Base-by-base conservation (phyloP, 2,113 vertebrate genomes). In the Forbesichthys papilliferus region DNA sequence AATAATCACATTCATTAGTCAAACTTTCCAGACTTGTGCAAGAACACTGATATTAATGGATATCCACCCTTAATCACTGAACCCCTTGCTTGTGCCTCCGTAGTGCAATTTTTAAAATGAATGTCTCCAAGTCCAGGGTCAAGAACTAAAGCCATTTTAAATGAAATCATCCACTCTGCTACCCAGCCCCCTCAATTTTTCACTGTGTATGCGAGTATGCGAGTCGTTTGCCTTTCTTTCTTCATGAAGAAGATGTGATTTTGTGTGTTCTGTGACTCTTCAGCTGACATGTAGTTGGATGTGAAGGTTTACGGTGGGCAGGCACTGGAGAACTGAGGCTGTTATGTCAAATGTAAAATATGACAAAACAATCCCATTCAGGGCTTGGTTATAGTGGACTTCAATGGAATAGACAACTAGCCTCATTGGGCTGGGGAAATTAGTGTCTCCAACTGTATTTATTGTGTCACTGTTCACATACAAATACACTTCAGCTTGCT, bases 361-460 rank as follows among this genome's bases (percentile, higher is more conserved):
- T 82, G 75, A 76, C 84, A 84, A 86, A 87, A 87, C 88, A 89
- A 90, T 90, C 88, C 79, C 86, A 87, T 89, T 84, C 86, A 86
- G 84, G 82, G 79, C 82, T 85, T 78, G 77, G 85, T 77, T 84
- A 72, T 77, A 71, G 68, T 74, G 81, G 88, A 82, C 82, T 27
- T 27, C 84, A 87, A 88, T 27, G 27, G 27, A 27, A 27, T 27
- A 27, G 27, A 27, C 27, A 27, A 86, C 82, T 85, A 80, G 84
- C 81, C 85, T 89, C 77, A 9, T 76, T 80, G 83, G 84, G 86
- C 71, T 78, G 59, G 59, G 59, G 66, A 77, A 80, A 81, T 79
- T 57, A 60, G 86, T 86, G 67, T 82, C 80, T 88, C 36, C 4
- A 54, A 54, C n/a, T 11, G 49, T 10, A 13, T 51, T 10, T 11